Percentiles rank a stretch among this genome's conserved stretches.
Evolutionary conservation across 92 coral and sea anemone species (phyloP).

Genomic region (Phymanthus crucifer): DNA sequence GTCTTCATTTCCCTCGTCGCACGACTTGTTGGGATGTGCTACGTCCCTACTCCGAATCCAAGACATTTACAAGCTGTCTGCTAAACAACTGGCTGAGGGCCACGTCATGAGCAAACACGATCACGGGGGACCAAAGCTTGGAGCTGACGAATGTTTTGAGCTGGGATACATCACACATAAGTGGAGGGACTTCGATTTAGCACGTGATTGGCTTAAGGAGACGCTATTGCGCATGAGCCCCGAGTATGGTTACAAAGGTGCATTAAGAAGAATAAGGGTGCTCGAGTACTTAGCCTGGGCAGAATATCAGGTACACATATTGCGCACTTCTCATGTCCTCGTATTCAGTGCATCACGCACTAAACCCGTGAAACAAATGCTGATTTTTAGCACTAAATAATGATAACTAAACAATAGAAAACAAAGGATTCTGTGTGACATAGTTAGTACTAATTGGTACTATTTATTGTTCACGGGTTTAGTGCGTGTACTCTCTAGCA

Average conservation of each 20-base stretch:
- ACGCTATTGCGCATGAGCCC: conserved; percentile 70
- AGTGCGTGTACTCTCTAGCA: not conserved
- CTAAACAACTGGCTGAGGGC: conserved; percentile 74
- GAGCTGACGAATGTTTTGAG: conserved; percentile 90
- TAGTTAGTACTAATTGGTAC: too few relatives aligned
- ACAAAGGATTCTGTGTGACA: too few relatives aligned
- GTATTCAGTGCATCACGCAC: too few relatives aligned
- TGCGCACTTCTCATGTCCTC: not conserved
- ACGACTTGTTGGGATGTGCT: conserved; percentile 75
- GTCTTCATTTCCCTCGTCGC: conserved; percentile 69
- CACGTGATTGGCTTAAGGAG: conserved; percentile 85
- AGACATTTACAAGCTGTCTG: conserved; percentile 75
- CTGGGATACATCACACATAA: conserved; percentile 73
- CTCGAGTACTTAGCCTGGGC: conserved; percentile 93
- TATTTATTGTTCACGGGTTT: too few relatives aligned
- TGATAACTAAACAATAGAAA: too few relatives aligned
- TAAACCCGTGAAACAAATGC: too few relatives aligned
- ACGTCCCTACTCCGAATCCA: conserved; percentile 87
- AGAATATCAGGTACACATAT: conserved; percentile 92
- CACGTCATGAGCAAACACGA: conserved; percentile 39
- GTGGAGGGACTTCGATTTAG: conserved; percentile 57
- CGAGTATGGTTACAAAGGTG: conserved; percentile 68
- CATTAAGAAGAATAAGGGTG: conserved; percentile 53
- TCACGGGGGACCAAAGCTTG: conserved; percentile 58
- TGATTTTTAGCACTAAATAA: too few relatives aligned